These are phyloP conservation scores for Lathamus discolor DNA, from an alignment of 2,113 vertebrate genomes.

Conservation along the genomic window DNA sequence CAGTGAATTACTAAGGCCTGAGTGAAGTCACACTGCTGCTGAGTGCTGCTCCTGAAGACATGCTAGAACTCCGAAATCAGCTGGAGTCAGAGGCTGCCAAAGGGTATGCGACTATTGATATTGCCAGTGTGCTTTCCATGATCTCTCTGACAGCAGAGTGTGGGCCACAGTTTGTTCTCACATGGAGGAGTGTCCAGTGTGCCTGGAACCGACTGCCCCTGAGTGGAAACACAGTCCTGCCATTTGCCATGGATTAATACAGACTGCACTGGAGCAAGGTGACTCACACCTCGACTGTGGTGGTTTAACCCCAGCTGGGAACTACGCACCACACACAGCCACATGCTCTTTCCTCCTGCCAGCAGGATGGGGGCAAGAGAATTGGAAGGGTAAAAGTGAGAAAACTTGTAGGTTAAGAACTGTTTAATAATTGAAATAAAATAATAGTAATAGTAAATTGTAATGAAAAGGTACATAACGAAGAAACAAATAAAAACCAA, in stretches of 20 bases:
- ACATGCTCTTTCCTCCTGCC: background rate
- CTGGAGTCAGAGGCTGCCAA: background rate
- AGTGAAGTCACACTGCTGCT: background rate
- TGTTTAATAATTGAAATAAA: background rate
- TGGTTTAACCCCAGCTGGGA: background rate
- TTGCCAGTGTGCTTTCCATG: background rate
- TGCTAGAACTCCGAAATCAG: too few relatives aligned
- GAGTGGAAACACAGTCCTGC: background rate
- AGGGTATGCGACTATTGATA: background rate
- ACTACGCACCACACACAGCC: background rate
- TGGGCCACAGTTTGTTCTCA: background rate
- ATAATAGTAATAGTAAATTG: background rate
- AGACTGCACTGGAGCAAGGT: background rate
- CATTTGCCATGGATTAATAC: background rate
- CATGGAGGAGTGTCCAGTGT: background rate
- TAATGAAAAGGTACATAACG: background rate
- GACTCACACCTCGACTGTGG: background rate
- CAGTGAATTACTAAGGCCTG: background rate
- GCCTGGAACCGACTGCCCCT: background rate
- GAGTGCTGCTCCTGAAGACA: background rate
- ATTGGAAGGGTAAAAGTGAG: background rate
- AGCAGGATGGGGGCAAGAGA: background rate
- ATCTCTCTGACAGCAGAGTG: background rate
- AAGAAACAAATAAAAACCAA: background rate
- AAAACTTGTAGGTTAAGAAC: background rate